Evolutionary conservation across 92 coral and sea anemone species (phyloP), one percentile per base, ranked within the genome.

Genomic region (Epizoanthus illoricatus): DNA sequence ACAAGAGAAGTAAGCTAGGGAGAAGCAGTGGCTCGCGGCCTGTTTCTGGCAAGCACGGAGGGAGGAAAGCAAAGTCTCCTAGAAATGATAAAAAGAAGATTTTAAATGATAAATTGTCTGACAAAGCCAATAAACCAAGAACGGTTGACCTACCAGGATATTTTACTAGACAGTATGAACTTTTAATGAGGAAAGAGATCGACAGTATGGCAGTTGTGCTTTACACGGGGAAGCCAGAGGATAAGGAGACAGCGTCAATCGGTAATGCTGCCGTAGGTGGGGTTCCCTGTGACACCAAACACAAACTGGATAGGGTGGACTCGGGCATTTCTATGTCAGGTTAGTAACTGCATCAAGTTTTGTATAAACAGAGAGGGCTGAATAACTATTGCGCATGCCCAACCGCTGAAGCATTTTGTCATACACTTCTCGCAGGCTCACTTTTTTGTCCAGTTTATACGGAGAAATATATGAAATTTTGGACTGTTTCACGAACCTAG

Each of bases 81-180:
- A 59, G 10, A 3, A 59, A 15, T 24, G 80, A 57, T 13, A 74
- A 73, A 65, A 71, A 69, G 42, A 81, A 43, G 47, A 49, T 55
- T 2, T 58, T 71, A 6, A 71, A 71, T 24, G 62, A 24, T 39
- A 69, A 74, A 23, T 55, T 78, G 65, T 42, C 86, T 54, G 84
- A 74, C 69, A 81, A 86, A 49, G 82, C 66, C 47, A 66, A 59
- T 19, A 69, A 80, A 18, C 79, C 13, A 36, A 60, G 21, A 59
- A 41, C 81, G 9, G 85, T 82, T 24, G 81, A 70, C 20, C 69
- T 90, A 7, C 93, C 96, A 10, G 93, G 96, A 21, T 92, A 92
- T 65, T 92, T 92, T 24, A 90, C 86, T 12, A 88, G 90, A 36
- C 93, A 92, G 69, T 92, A 87, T 62, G 69, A 81, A 69, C 81